These are phyloP conservation scores for Candidula unifasciata DNA, from an alignment of 2,888 invertebrate genomes.

Conservation along the genomic window DNA sequence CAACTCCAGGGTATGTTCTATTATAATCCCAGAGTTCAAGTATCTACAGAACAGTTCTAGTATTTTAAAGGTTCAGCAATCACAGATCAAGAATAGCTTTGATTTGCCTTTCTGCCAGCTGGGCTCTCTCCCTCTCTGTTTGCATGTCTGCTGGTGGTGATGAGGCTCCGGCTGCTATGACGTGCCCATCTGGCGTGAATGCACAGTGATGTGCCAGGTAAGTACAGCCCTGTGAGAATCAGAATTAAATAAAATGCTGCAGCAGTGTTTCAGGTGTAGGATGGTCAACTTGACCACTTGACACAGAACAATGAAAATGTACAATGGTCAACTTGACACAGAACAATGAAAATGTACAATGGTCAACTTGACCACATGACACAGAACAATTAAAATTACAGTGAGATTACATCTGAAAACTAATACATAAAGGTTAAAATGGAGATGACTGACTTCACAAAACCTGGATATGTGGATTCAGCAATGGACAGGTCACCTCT, in stretches of 20 bases:
- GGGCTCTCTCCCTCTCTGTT: background rate
- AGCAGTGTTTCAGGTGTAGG: background rate
- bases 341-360: no score
- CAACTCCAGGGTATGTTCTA: background rate
- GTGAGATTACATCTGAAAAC: no score
- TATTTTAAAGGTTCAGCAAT: background rate
- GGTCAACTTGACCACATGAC: no score
- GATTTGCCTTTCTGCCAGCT: background rate
- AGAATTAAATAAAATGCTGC: background rate
- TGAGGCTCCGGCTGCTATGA: constrained; percentile 74
- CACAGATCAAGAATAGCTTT: constrained; percentile 1
- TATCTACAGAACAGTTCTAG: background rate
- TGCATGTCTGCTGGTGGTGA: constrained; percentile 34
- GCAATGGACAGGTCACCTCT: no score
- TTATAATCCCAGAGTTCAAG: background rate
- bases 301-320: no score
- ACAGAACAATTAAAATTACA: no score
- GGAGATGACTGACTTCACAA: no score
- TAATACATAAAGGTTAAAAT: no score
- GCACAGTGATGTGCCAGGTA: constrained; percentile 74
- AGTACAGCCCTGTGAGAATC: constrained; percentile 67
- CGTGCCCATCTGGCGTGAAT: constrained; percentile 72
- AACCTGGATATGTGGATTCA: no score
- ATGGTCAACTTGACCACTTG: no score
- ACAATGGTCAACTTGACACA: no score